Percentiles rank a stretch among this genome's conserved stretches.
Evolutionary conservation across 2,113 vertebrate species (phyloP).

Genomic region (Halcyon malimbica): DNA sequence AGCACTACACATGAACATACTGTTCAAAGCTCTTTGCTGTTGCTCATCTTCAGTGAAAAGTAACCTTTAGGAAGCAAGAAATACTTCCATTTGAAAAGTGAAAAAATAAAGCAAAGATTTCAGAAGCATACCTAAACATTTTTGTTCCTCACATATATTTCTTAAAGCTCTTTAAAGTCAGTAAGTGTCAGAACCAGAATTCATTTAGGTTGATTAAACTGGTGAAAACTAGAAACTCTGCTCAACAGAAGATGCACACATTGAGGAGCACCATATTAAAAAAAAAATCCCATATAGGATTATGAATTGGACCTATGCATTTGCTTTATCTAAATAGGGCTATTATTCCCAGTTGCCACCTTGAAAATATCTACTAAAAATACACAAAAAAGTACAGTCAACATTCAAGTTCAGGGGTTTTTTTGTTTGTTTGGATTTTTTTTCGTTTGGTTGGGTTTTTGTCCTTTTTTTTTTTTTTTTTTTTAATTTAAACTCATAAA

Average conservation of each 20-base stretch:
- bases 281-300: background rate
- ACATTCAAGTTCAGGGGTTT: background rate
- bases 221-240: background rate
- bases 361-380: slow-evolving; percentile 44
- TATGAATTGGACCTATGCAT: background rate
- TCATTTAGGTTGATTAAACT: background rate
- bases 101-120: background rate
- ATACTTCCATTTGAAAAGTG: background rate
- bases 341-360: slow-evolving; percentile 67
- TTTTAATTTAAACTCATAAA: background rate
- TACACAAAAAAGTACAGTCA: background rate
- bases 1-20: background rate
- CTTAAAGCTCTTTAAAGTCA: background rate
- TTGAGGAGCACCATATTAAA: background rate
- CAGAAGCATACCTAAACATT: background rate
- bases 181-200: background rate
- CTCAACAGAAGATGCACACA: background rate
- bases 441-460: background rate
- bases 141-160: background rate
- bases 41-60: background rate
- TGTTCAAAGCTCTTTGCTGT: background rate
- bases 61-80: background rate
- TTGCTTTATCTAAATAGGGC: slow-evolving; percentile 42
- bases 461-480: background rate
- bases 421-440: background rate